Conservation (phyloP, 2,113 vertebrate genomes). For the Phalacrocorax pelagicus region DNA sequence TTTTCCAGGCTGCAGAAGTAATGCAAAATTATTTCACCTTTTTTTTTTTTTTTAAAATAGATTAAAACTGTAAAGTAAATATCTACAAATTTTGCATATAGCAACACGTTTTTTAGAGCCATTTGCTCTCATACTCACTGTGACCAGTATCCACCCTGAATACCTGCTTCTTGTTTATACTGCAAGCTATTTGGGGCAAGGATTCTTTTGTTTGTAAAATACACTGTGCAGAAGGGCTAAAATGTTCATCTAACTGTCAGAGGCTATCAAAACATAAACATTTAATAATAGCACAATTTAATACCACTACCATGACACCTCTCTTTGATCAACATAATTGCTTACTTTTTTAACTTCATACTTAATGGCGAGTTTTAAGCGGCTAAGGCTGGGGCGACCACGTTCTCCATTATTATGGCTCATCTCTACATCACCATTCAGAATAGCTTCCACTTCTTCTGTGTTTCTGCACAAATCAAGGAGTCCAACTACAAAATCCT, state of each 20-base stretch:
- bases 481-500: conserved; percentile 95
- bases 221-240: background rate
- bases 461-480: conserved; percentile 95
- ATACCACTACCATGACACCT: background rate
- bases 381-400: conserved; percentile 83
- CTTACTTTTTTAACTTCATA: conserved; percentile 97
- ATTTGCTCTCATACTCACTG: background rate
- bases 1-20: background rate
- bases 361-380: conserved; percentile 95
- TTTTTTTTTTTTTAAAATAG: background rate
- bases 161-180: background rate
- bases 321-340: background rate
- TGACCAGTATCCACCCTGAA: background rate
- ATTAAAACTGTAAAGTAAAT: background rate
- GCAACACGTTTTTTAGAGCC: background rate
- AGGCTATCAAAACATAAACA: background rate
- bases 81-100: background rate
- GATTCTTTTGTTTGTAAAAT: background rate
- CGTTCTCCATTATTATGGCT: conserved; percentile 62
- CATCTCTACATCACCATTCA: conserved; percentile 86
- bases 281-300: background rate
- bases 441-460: conserved; percentile 92
- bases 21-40: background rate
- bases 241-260: background rate
- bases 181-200: background rate